Evolutionary conservation across 2,797 vertebrate species (phyloP).

Genomic region (Gymnothorax javanicus): DNA sequence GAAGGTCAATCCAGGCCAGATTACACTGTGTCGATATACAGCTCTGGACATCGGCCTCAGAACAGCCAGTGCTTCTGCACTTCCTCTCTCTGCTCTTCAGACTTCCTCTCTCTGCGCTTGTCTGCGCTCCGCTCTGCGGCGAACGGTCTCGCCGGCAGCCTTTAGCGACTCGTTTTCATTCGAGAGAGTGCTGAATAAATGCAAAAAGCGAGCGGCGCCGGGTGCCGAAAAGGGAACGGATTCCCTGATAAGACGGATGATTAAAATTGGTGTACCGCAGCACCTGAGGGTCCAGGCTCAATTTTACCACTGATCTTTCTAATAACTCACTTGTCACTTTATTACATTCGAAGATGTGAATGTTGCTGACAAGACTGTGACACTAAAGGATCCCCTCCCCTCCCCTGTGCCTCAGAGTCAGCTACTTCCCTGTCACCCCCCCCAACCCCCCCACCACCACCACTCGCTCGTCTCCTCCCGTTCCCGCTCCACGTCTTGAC

Average conservation of each 20-base stretch:
- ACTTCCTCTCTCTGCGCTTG: not conserved
- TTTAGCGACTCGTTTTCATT: not conserved
- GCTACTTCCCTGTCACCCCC: conserved; percentile 50
- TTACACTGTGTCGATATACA: not conserved
- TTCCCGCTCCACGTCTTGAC: conserved; percentile 58
- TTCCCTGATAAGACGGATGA: conserved; percentile 69
- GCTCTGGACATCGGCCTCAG: not conserved
- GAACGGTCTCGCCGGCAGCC: not conserved
- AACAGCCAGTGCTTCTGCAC: not conserved
- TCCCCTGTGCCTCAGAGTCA: not conserved
- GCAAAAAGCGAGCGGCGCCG: conserved; percentile 40
- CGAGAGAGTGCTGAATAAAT: conserved; percentile 44
- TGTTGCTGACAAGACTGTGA: conserved; percentile 89
- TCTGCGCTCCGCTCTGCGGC: not conserved
- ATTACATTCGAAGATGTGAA: conserved; percentile 86
- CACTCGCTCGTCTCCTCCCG: conserved; percentile 76
- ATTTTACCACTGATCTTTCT: conserved; percentile 87
- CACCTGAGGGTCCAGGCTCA: conserved; percentile 83
- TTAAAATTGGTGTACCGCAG: conserved; percentile 76
- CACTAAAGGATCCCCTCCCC: conserved; percentile 72
- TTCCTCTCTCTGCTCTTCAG: not conserved
- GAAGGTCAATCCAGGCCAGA: conserved; percentile 15
- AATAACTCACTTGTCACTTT: conserved; percentile 96
- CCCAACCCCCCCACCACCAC: not conserved
- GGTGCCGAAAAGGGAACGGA: conserved; percentile 43